A percentile compares a stretch with the other conserved stretches of the same genome.
Conservation (phyloP, 2,888 invertebrate species). For the Elmis aenea region DNA sequence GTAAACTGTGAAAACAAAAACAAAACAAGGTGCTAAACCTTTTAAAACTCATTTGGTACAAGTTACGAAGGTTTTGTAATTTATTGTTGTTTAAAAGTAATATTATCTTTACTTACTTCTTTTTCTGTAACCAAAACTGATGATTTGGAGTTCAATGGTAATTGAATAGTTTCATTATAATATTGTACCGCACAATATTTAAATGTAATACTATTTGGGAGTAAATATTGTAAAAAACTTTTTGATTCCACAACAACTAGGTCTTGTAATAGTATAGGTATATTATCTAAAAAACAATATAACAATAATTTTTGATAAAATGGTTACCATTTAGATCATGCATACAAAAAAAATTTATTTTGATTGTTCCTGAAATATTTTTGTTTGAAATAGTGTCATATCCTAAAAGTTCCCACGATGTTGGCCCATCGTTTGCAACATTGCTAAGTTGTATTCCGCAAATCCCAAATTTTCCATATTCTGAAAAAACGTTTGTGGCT, state of each 20-base stretch:
- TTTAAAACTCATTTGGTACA: no score
- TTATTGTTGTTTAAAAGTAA: no score
- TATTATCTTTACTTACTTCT: no score
- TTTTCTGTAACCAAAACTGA: no score
- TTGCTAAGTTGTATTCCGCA: slow-evolving; percentile 3
- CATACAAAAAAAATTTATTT: slow-evolving; percentile 9
- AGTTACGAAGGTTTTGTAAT: no score
- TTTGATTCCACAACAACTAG: slow-evolving; percentile 1
- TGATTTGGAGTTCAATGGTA: no score
- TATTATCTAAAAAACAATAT: slow-evolving; percentile 4
- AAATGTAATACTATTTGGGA: neutral
- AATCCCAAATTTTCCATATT: neutral
- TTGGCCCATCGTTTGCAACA: slow-evolving; percentile 6
- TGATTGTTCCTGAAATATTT: neutral
- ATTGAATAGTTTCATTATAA: neutral
- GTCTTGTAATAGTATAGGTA: neutral
- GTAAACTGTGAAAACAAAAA: no score
- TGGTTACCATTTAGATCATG: no score
- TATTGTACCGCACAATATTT: neutral
- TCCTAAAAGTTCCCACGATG: slow-evolving; percentile 6
- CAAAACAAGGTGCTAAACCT: no score
- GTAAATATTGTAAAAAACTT: slow-evolving; percentile 5
- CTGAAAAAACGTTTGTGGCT: slow-evolving; percentile 1
- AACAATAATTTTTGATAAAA: neutral
- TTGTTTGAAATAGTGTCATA: neutral